Conservation (phyloP, 2,888 invertebrate genomes). For the Myathropa florea region DNA sequence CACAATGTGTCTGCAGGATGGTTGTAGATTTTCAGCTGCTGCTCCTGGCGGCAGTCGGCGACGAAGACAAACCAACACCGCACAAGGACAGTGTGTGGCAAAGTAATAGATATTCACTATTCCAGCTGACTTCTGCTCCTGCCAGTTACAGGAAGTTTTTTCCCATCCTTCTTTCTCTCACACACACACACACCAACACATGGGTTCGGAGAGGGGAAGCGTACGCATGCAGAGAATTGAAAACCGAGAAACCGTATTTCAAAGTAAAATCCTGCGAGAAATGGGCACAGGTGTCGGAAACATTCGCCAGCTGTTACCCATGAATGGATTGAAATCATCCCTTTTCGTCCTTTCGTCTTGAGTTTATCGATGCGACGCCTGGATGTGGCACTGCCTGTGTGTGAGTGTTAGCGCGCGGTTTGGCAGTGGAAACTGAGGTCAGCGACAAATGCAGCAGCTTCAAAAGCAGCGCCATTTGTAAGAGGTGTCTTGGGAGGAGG, state of each 20-base stretch:
- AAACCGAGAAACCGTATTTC: slow-evolving; percentile 4
- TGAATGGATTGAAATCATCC: slow-evolving; percentile 57
- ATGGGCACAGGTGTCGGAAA: slow-evolving; percentile 66
- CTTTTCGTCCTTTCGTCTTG: slow-evolving; percentile 33
- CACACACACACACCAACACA: slow-evolving; percentile 16
- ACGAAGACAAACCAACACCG: slow-evolving; percentile 65
- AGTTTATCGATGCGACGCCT: not conserved
- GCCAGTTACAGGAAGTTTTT: slow-evolving; percentile 49
- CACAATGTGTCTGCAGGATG: slow-evolving; percentile 53
- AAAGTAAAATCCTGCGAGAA: slow-evolving; percentile 34
- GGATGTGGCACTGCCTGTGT: not conserved
- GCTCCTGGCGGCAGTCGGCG: slow-evolving; percentile 54
- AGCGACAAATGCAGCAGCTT: not conserved
- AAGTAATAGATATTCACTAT: slow-evolving; percentile 68
- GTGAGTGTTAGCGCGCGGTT: slow-evolving; percentile 1
- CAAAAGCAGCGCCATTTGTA: not conserved
- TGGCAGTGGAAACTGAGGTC: not conserved
- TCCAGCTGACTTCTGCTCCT: slow-evolving; percentile 55
- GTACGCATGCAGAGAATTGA: not conserved
- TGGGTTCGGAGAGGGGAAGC: not conserved
- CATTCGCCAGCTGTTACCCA: slow-evolving; percentile 60
- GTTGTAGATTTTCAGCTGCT: slow-evolving; percentile 61
- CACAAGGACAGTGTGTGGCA: slow-evolving; percentile 65
- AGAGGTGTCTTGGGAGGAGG: not conserved
- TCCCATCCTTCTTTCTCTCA: not conserved